Percentiles rank a stretch among this genome's conserved stretches.
Evolutionary conservation across 92 coral and sea anemone genomes (phyloP).

Genomic region (Porites evermanni): DNA sequence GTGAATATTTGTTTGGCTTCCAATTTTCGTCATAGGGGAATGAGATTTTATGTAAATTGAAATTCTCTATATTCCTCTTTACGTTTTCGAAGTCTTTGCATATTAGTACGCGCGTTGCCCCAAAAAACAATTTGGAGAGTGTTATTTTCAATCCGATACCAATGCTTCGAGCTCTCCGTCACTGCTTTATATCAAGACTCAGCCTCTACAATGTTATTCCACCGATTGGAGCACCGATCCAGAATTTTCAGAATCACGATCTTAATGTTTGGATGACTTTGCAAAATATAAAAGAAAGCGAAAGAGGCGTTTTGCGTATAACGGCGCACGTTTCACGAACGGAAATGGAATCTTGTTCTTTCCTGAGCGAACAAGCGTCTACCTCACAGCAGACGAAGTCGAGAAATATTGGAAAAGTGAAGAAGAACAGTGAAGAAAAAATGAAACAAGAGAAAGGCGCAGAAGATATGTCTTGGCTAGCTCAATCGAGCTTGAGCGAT

Average conservation of each 20-base stretch:
- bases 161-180: constrained; percentile 13
- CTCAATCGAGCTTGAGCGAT: constrained; percentile 18
- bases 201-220: constrained; percentile 49
- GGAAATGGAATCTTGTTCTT: background rate
- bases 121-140: too few relatives aligned
- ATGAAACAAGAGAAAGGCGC: background rate
- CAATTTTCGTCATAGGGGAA: background rate
- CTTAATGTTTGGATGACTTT: constrained; percentile 20
- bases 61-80: background rate
- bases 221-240: constrained; percentile 59
- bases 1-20: constrained; percentile 20
- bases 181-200: constrained; percentile 10
- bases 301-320: constrained; percentile 6
- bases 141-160: background rate
- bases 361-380: background rate
- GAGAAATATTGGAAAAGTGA: background rate
- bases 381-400: background rate
- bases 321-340: background rate
- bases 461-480: background rate
- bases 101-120: too few relatives aligned
- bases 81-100: too few relatives aligned
- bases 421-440: background rate
- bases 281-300: constrained; percentile 38
- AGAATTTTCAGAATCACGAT: constrained; percentile 48
- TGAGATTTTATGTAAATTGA: background rate